phyloP scores from a whole-genome alignment of 92 coral and sea anemone species.

The Parazoanthus darwini region DNA sequence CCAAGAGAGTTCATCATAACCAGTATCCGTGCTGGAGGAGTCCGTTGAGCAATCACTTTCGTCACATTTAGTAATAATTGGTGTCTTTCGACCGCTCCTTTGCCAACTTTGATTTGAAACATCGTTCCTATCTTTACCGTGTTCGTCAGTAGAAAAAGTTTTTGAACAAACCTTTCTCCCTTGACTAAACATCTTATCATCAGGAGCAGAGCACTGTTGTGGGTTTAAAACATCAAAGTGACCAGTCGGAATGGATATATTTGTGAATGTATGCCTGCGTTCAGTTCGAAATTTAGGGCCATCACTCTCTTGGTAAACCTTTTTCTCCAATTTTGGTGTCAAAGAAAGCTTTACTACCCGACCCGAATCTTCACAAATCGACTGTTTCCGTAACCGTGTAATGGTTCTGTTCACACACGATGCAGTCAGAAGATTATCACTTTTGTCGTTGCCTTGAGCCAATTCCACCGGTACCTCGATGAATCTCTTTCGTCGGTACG shows the following conservation, averaged over 20 bases:
- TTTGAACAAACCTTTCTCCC: neutral
- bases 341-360: neutral
- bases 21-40: neutral
- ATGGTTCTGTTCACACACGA: neutral
- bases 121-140: neutral
- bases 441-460: neutral
- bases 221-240: neutral
- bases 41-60: neutral
- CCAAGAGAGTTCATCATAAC: neutral
- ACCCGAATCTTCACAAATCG: conserved; percentile 2
- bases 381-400: neutral
- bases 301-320: neutral
- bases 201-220: neutral
- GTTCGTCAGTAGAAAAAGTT: neutral
- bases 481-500: neutral
- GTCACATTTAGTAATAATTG: neutral
- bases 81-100: neutral
- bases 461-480: neutral
- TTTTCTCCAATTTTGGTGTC: neutral
- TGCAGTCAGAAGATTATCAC: neutral
- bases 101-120: neutral
- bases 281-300: neutral
- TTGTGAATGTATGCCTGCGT: neutral
- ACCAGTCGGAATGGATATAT: neutral
- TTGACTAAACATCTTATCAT: neutral